These are phyloP conservation scores for Aethina tumida DNA, from an alignment of 1,140 invertebrate genomes.

Conservation along the genomic window DNA sequence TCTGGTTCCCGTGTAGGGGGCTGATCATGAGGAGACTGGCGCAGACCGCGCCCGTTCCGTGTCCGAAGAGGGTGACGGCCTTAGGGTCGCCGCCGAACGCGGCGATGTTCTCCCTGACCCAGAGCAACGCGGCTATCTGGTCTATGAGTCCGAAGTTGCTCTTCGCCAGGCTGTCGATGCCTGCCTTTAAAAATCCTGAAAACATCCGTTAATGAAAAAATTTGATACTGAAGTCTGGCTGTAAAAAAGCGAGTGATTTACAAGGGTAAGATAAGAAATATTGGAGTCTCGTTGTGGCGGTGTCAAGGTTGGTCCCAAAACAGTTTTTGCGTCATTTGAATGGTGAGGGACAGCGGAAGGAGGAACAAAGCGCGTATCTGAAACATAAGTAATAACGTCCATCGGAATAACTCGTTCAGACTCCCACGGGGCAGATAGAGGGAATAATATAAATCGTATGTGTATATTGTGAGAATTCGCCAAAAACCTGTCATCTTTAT, in stretches of 20 bases:
- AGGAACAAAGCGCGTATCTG: conserved; percentile 1
- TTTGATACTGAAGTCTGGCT: neutral
- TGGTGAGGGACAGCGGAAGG: neutral
- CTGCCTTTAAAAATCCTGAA: conserved; percentile 70
- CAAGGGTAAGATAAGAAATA: neutral
- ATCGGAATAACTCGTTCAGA: neutral
- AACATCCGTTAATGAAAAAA: conserved; percentile 14
- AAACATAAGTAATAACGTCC: neutral
- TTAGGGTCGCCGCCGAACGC: conserved; percentile 78
- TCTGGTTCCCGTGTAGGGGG: conserved; percentile 45
- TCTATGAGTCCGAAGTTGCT: conserved; percentile 85
- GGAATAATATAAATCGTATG: conserved; percentile 22
- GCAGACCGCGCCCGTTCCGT: conserved; percentile 87
- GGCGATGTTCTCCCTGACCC: conserved; percentile 77
- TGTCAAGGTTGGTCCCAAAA: too few relatives aligned
- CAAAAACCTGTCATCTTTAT: conserved; percentile 25
- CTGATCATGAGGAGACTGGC: conserved; percentile 83
- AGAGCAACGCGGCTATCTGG: conserved; percentile 76
- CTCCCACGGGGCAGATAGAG: conserved; percentile 15
- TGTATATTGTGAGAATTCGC: conserved; percentile 21
- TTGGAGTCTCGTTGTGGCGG: too few relatives aligned
- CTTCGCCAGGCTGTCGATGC: conserved; percentile 54
- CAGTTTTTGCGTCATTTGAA: too few relatives aligned
- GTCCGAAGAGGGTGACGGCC: conserved; percentile 83
- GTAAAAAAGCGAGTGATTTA: conserved; percentile 3